Conservation (phyloP, 2,888 invertebrate species). For the Pollenia angustigena region DNA sequence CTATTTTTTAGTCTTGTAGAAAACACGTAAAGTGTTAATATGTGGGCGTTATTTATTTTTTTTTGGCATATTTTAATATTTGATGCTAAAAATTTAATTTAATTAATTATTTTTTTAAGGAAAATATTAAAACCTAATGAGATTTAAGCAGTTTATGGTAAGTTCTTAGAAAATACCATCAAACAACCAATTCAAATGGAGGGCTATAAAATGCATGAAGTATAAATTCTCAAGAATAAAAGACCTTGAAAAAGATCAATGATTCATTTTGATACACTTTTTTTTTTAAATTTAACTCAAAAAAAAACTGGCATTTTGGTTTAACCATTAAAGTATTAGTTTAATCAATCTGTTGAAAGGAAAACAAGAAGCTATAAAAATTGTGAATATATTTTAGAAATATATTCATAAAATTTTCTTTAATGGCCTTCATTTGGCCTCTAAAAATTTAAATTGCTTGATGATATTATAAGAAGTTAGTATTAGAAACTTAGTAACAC, state of each 20-base stretch:
- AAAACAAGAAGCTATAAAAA: too few relatives aligned
- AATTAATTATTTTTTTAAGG: not conserved
- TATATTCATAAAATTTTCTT: too few relatives aligned
- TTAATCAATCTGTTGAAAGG: too few relatives aligned
- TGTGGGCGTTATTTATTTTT: slow-evolving; percentile 59
- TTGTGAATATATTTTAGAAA: too few relatives aligned
- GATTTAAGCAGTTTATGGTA: slow-evolving; percentile 15
- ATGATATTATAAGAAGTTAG: too few relatives aligned
- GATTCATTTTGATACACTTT: not conserved
- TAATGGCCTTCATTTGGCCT: too few relatives aligned
- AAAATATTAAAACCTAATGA: not conserved
- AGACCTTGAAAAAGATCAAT: slow-evolving; percentile 52
- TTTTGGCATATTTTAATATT: slow-evolving; percentile 33
- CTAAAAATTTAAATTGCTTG: too few relatives aligned
- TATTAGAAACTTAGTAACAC: too few relatives aligned
- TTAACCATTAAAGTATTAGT: not conserved
- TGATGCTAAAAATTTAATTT: slow-evolving; percentile 39
- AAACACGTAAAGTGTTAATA: slow-evolving; percentile 40
- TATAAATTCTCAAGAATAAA: not conserved
- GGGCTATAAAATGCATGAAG: not conserved
- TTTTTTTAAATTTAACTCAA: not conserved
- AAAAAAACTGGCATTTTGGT: not conserved
- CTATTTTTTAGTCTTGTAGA: not conserved
- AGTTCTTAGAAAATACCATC: not conserved
- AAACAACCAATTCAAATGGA: not conserved